Evolutionary conservation across 2,888 invertebrate species (phyloP), one percentile per base, ranked within the genome.

Genomic region (Aporophyla nigra): DNA sequence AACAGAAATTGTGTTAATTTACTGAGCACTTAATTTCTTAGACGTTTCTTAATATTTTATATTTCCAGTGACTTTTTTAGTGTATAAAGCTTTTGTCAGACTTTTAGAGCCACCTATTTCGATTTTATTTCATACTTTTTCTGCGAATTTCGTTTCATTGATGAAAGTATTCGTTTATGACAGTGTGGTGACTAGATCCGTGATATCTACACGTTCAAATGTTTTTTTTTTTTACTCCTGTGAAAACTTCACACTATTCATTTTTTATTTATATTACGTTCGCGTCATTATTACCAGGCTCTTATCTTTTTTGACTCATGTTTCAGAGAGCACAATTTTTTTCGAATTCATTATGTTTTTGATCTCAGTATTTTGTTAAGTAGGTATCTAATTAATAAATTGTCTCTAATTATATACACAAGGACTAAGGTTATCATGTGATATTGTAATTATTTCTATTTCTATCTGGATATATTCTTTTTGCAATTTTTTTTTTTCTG

Each of bases 231-330:
- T 67, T 49, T 6, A 16, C 5, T 33, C 14, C 5, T 33, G 33
- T 21, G 9, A 21, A 24, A 12, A 40, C 5, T 19, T 10, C 1
- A 16, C 0, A 33, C 0, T 19, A 19, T 27, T 27, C 3, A 56
- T 27, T n/a, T n/a, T n/a, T n/a, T n/a, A n/a, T n/a, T n/a, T n/a
- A n/a, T 54, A n/a, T 46, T 53, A 27, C 10, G 27, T 40, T 19
- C 9, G 14, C 19, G 14, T n/a, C 46, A 19, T n/a, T 80, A 33
- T 19, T 43, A 9, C 12, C 27, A 21, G 5, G 5, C 2, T 40
- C 12, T 82, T 49, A 74, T 49, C 12, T n/a, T 49, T 33, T 82
- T 43, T 81, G 21, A 51, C 40, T 54, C 16, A 16, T 14, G 2
- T n/a, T 71, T 7, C 5, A 72, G 7, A 40, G n/a, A 43, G 10